A percentile compares a stretch with the other conserved stretches of the same genome.
Conservation (phyloP, 2,113 vertebrate genomes). For the Brachyhypopomus occidentalis region DNA sequence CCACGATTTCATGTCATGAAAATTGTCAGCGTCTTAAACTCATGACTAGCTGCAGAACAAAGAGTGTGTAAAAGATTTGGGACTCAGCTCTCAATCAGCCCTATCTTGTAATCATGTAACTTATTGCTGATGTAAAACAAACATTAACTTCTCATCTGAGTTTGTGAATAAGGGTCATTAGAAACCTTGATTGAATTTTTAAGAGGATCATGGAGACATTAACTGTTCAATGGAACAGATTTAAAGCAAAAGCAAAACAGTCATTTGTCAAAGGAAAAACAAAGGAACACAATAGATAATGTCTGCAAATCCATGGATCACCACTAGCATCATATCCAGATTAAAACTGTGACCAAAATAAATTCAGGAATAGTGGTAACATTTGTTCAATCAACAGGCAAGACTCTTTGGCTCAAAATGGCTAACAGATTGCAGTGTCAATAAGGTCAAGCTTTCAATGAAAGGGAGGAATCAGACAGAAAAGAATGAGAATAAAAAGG, state of each 20-base stretch:
- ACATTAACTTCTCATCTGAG: slow-evolving; percentile 34
- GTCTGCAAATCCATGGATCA: neutral
- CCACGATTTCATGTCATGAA: too few species aligned
- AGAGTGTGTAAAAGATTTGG: neutral
- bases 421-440: slow-evolving; percentile 47
- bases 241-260: neutral
- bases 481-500: neutral
- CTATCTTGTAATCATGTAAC: slow-evolving; percentile 39
- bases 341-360: neutral
- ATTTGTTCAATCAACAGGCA: slow-evolving; percentile 34
- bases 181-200: slow-evolving; percentile 9
- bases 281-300: neutral
- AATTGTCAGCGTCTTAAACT: too few species aligned
- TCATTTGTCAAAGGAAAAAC: too few species aligned
- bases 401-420: slow-evolving; percentile 23
- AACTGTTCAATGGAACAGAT: neutral
- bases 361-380: slow-evolving; percentile 26
- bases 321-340: neutral
- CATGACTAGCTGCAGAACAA: neutral
- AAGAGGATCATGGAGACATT: slow-evolving; percentile 1
- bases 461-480: slow-evolving; percentile 23
- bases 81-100: slow-evolving; percentile 33
- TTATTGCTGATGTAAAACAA: slow-evolving; percentile 13
- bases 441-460: slow-evolving; percentile 37
- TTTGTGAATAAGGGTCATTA: slow-evolving; percentile 4